A percentile compares a stretch with the other conserved stretches of the same genome.
phyloP scores from a whole-genome alignment of 2,113 vertebrate genomes.

The Peromyscus leucopus region DNA sequence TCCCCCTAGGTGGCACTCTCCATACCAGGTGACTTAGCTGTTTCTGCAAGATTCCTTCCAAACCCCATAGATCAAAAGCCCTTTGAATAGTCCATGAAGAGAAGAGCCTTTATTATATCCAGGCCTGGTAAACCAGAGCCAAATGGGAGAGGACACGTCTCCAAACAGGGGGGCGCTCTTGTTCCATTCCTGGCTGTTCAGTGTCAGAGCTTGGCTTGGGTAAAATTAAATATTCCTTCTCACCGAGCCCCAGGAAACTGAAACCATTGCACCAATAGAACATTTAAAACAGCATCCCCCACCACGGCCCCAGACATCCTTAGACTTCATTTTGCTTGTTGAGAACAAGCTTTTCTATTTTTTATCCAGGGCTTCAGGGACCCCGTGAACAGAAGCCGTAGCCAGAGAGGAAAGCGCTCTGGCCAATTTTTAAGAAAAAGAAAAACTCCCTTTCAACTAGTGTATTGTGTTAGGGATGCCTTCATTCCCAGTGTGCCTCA shows the following conservation, averaged over 20 bases:
- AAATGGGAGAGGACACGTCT: background rate
- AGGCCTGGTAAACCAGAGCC: background rate
- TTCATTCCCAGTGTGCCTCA: background rate
- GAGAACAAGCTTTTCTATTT: constrained; percentile 35
- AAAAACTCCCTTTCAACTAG: constrained; percentile 9
- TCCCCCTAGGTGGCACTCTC: constrained; percentile 20
- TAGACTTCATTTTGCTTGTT: constrained; percentile 10
- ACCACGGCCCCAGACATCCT: background rate
- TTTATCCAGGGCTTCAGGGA: constrained; percentile 29
- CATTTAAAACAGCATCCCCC: background rate
- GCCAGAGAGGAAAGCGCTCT: background rate
- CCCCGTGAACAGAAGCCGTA: constrained; percentile 2
- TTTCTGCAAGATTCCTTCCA: constrained; percentile 17
- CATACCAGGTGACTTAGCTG: background rate
- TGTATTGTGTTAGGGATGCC: background rate
- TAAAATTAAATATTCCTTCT: constrained; percentile 1
- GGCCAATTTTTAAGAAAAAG: constrained; percentile 25
- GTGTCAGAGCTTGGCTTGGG: background rate
- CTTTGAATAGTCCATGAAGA: constrained; percentile 18
- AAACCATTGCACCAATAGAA: background rate
- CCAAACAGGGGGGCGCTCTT: background rate
- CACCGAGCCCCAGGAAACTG: background rate
- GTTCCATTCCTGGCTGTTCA: accelerated
- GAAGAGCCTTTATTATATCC: background rate
- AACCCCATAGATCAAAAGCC: background rate